Evolutionary conservation across 2,113 vertebrate genomes (phyloP).

Genomic region (Oxyruncus cristatus): DNA sequence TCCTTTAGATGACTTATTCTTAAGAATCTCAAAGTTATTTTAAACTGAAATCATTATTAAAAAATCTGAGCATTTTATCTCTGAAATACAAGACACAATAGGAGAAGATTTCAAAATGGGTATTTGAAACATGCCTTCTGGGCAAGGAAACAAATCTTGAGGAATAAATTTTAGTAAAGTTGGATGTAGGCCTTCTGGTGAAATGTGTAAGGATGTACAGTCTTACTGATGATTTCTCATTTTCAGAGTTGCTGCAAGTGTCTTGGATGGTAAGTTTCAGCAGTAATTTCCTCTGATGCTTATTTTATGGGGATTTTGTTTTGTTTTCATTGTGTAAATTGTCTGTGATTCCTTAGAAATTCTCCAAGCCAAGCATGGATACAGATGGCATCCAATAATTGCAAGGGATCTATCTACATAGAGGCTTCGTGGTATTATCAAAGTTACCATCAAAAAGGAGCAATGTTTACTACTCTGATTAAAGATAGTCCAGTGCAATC

Average conservation of each 20-base stretch:
- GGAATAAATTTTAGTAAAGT: not conserved
- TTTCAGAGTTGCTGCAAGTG: not conserved
- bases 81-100: not conserved
- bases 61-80: not conserved
- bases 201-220: not conserved
- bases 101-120: not conserved
- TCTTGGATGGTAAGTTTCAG: not conserved
- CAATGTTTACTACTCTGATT: not conserved
- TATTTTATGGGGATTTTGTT: not conserved
- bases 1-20: not conserved
- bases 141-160: not conserved
- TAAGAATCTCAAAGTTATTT: not conserved
- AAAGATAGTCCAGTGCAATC: not conserved
- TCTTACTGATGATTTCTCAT: not conserved
- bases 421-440: not conserved
- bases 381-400: not conserved
- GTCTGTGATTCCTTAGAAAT: not conserved
- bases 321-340: not conserved
- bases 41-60: not conserved
- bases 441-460: not conserved
- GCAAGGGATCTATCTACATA: not conserved
- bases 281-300: not conserved
- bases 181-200: not conserved
- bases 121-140: not conserved
- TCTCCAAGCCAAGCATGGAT: not conserved